Evolutionary conservation across 2,888 invertebrate genomes (phyloP).

Genomic region (Meandrusa payeni): DNA sequence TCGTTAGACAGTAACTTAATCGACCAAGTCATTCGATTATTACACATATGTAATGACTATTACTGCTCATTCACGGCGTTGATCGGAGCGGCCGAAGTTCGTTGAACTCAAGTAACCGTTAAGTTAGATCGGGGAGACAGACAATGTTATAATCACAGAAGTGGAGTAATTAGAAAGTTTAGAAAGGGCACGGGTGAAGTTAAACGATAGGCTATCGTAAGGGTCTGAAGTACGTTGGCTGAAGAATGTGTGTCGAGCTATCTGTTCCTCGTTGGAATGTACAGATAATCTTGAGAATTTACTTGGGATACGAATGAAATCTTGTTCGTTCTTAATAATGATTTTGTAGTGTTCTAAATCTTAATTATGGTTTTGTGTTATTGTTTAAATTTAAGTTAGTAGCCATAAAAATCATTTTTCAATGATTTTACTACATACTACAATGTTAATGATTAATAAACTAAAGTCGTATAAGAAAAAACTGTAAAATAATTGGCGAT

Average conservation of each 20-base stretch:
- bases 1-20: slow-evolving; percentile 36
- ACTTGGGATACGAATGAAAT: slow-evolving; percentile 5
- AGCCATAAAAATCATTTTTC: too few relatives aligned
- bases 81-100: slow-evolving; percentile 42
- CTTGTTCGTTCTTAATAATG: slow-evolving; percentile 1
- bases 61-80: slow-evolving; percentile 57
- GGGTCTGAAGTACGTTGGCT: slow-evolving; percentile 9
- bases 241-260: slow-evolving; percentile 18
- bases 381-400: too few relatives aligned
- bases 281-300: slow-evolving; percentile 12
- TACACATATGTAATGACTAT: slow-evolving; percentile 53
- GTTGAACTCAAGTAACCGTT: slow-evolving; percentile 56
- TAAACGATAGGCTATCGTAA: slow-evolving; percentile 22
- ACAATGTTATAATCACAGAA: slow-evolving; percentile 31
- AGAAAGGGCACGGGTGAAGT: slow-evolving; percentile 22
- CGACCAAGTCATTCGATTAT: slow-evolving; percentile 36
- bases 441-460: too few relatives aligned
- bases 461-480: too few relatives aligned
- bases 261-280: slow-evolving; percentile 15
- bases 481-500: too few relatives aligned
- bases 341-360: too few relatives aligned
- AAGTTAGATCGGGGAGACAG: slow-evolving; percentile 47
- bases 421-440: too few relatives aligned
- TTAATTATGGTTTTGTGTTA: too few relatives aligned
- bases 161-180: slow-evolving; percentile 29